Evolutionary conservation across 2,797 vertebrate genomes (phyloP), one percentile per base, ranked within the genome.

Genomic region (Galaxias olidus): DNA sequence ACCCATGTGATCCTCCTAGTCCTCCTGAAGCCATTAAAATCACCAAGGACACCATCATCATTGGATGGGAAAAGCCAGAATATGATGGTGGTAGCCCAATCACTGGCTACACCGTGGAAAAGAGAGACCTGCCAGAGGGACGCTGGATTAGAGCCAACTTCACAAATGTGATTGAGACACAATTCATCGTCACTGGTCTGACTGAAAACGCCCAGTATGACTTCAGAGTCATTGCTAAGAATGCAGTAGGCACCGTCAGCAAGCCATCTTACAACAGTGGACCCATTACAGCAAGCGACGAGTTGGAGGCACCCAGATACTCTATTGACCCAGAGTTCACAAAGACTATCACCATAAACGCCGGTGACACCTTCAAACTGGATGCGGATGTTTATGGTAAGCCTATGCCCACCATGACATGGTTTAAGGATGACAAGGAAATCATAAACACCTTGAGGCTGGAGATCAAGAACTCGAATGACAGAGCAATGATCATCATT

Each of bases 161-260:
- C 80, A 98, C 96, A 55, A 99, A 99, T 82, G 87, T 99, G 19
- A 96, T 95, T 86, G 98, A 99, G 91, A 99, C 95, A 66, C 92
- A 97, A 17, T 99, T 98, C 81, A 94, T 93, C 63, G 89, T 95
- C 68, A 94, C 94, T 75, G 96, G 98, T 18, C 93, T 99, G 64
- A 97, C 94, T 69, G 96, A 98, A 91, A 95, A 96, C 72, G 89
- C 94, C 73, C 94, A 96, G 84, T 99, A 99, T 8, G 98, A 99
- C 85, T 99, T 99, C 76, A 96, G 97, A 93, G 94, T 99, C 68
- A 94, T 98, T 86, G 98, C 98, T 83, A 98, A 95, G 91, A 99
- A 99, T 80, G 94, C 96, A 70, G 96, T 94, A 61, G 97, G 97
- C 70, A 87, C 94, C 59, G 67, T 98, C 73, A 99, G 98, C 79